Conservation (phyloP, 2,113 vertebrate species). For the Nibea albiflora region DNA sequence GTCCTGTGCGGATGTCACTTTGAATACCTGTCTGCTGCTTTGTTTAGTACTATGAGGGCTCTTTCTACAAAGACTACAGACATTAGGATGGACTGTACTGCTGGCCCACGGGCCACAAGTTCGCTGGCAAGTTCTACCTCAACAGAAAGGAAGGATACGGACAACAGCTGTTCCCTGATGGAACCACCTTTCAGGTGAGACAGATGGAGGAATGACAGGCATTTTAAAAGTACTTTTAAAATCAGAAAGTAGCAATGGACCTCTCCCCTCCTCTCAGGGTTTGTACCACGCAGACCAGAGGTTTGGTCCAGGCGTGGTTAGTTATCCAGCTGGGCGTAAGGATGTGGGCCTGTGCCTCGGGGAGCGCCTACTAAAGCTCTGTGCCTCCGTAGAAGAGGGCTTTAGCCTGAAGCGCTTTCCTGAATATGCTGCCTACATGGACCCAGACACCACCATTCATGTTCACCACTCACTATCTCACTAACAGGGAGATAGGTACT, state of each 20-base stretch:
- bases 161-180: slow-evolving; percentile 78
- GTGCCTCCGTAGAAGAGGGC: slow-evolving; percentile 61
- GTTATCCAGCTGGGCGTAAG: slow-evolving; percentile 81
- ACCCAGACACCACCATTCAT: neutral
- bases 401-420: slow-evolving; percentile 82
- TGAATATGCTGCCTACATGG: slow-evolving; percentile 69
- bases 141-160: slow-evolving; percentile 90
- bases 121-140: slow-evolving; percentile 89
- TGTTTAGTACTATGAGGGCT: slow-evolving; percentile 85
- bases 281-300: slow-evolving; percentile 86
- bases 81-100: slow-evolving; percentile 85
- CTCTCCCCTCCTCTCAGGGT: slow-evolving; percentile 79
- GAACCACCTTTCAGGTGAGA: slow-evolving; percentile 83
- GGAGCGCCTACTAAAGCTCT: slow-evolving; percentile 84
- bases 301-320: slow-evolving; percentile 88
- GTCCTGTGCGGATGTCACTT: no score
- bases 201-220: neutral
- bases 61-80: slow-evolving; percentile 87
- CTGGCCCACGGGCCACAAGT: slow-evolving; percentile 87
- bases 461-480: neutral
- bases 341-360: slow-evolving; percentile 89
- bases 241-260: rapidly evolving
- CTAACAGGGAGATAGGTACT: neutral
- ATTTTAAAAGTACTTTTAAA: neutral
- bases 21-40: slow-evolving; percentile 2